phyloP scores from a whole-genome alignment of 2,113 vertebrate species.

The Corapipo altera region DNA sequence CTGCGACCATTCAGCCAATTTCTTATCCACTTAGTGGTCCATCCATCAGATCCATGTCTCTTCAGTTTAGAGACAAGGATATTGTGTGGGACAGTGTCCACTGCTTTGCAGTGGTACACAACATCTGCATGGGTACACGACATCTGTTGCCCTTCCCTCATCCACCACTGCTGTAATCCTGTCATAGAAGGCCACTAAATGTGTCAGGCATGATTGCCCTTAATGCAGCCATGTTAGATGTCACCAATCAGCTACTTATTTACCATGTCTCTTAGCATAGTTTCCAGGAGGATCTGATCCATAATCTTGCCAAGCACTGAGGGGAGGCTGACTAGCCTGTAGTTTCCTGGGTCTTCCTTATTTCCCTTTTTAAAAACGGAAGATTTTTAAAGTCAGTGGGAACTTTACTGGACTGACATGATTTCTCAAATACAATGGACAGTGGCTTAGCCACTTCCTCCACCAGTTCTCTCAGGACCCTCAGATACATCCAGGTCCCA shows the following conservation, averaged over 20 bases:
- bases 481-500: background rate
- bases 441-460: background rate
- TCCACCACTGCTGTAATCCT: background rate
- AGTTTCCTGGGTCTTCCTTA: background rate
- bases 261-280: background rate
- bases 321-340: background rate
- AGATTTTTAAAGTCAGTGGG: background rate
- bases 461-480: background rate
- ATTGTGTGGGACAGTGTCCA: background rate
- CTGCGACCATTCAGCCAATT: background rate
- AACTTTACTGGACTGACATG: background rate
- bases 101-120: background rate
- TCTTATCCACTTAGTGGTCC: background rate
- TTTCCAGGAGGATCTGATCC: background rate
- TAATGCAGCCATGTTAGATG: background rate
- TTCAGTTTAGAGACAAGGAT: background rate
- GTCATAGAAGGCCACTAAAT: rapidly evolving
- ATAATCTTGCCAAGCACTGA: background rate
- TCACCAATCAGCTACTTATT: background rate
- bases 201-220: background rate
- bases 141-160: background rate
- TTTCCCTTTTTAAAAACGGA: background rate
- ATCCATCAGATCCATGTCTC: background rate
- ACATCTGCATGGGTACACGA: no score
- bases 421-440: background rate